Evolutionary conservation across 2,113 vertebrate species (phyloP), one percentile per base, ranked within the genome.

Genomic region (Paratilapia polleni): DNA sequence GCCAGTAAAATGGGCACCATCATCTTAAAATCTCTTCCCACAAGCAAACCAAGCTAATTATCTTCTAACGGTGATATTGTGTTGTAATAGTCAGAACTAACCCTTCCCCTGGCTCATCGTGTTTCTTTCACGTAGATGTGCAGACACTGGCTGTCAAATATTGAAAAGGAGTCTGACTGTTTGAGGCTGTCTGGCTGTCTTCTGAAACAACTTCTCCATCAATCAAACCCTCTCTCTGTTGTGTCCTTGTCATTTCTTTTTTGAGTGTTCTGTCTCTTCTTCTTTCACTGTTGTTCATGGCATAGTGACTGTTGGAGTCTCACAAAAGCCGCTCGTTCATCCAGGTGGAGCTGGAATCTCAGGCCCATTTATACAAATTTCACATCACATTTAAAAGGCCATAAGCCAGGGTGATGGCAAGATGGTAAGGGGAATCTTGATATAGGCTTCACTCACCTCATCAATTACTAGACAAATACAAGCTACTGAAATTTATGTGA

Each of bases 131-230:
- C 60, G 83, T 41, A 84, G 87, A 89, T 75, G 79, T 82, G 19
- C 31, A 84, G 90, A 93, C 87, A 31, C 57, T 24, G 24, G 86
- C 91, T 94, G 92, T 94, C 93, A 94, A 62, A 68, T 63, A 31
- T 26, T 95, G 91, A 94, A 93, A 93, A 88, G 88, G 52, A 31
- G 82, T 92, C 83, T 81, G 73, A 70, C 78, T 89, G 81, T 84
- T 85, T 90, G 82, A 88, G 54, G 74, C 78, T 64, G 86, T 82
- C 78, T 85, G 74, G 57, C 90, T 87, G 81, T 86, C 86, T 82
- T 34, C 85, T 82, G 59, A 82, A 91, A 88, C 88, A 78, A 79
- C 77, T 68, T 92, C 85, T 93, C 87, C 70, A 73, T 93, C 92
- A 91, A 92, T 94, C 91, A 94, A 91, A 66, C 31, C 59, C 15